A percentile compares a stretch with the other conserved stretches of the same genome.
These are phyloP conservation scores for Palythoa heliodiscus DNA, from an alignment of 92 coral and sea anemone genomes.

Conservation along the genomic window DNA sequence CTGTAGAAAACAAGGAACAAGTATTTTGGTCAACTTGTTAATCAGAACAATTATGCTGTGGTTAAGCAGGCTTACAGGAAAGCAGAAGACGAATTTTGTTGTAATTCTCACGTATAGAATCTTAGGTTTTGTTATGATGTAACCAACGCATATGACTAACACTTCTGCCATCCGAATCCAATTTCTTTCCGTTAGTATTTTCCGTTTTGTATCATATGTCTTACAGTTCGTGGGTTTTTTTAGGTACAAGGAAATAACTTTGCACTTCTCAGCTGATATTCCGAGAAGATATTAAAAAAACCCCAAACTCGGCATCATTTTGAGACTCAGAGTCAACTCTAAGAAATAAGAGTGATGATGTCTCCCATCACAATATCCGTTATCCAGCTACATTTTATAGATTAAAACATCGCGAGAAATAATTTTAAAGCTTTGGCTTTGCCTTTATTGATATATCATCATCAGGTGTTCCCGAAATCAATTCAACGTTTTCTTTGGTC, in stretches of 20 bases:
- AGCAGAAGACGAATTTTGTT: too few relatives aligned
- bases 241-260: background rate
- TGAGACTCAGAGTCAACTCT: background rate
- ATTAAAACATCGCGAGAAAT: background rate
- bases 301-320: background rate
- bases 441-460: background rate
- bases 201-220: background rate
- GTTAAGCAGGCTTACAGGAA: too few relatives aligned
- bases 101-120: too few relatives aligned
- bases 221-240: background rate
- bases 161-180: background rate
- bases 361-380: slow-evolving; percentile 2
- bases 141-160: background rate
- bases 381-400: background rate
- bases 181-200: background rate
- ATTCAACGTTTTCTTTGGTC: background rate
- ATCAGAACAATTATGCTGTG: too few relatives aligned
- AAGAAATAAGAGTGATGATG: background rate
- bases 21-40: background rate
- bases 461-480: background rate
- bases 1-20: background rate
- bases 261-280: background rate
- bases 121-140: background rate
- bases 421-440: background rate
- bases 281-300: background rate